Percentiles rank a stretch among this genome's conserved stretches.
Conservation (phyloP, 1,140 invertebrate genomes). For the Phortica variegata region DNA sequence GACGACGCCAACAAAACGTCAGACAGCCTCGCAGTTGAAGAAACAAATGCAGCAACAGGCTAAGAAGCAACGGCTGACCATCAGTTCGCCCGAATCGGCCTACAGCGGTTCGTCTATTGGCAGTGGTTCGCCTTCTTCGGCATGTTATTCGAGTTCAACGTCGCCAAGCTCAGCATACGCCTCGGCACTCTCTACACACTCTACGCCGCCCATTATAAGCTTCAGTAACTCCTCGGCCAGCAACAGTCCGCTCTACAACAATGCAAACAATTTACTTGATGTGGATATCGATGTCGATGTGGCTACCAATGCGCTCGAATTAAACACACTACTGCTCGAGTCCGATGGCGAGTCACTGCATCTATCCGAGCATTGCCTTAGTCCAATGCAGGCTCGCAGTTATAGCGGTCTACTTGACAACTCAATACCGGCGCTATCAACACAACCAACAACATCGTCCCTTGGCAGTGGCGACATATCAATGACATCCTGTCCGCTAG, state of each 20-base stretch:
- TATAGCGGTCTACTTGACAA: conserved; percentile 23
- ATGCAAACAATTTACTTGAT: conserved; percentile 16
- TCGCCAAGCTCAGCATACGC: conserved; percentile 33
- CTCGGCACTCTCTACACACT: conserved; percentile 17
- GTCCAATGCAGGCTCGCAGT: conserved; percentile 24
- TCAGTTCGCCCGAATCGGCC: conserved; percentile 36
- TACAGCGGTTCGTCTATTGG: conserved; percentile 38
- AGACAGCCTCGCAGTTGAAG: conserved; percentile 8
- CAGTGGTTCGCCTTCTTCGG: conserved; percentile 20
- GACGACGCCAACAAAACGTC: conserved; percentile 21
- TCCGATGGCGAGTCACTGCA: conserved; percentile 62
- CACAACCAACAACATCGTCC: too few species aligned
- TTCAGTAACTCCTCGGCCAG: conserved; percentile 23
- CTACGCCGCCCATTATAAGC: too few species aligned
- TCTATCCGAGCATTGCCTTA: conserved; percentile 52
- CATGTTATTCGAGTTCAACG: conserved; percentile 8
- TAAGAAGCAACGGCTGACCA: neutral
- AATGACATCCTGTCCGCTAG: conserved; percentile 28
- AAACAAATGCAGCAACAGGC: conserved; percentile 4
- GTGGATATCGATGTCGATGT: conserved; percentile 26
- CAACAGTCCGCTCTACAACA: conserved; percentile 16
- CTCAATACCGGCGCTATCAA: conserved; percentile 17
- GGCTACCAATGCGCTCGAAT: conserved; percentile 31
- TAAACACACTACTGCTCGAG: conserved; percentile 58
- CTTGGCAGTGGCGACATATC: conserved; percentile 27